Percentiles rank a stretch among this genome's conserved stretches.
Evolutionary conservation across 2,797 vertebrate species (phyloP).

Genomic region (Trachurus trachurus): DNA sequence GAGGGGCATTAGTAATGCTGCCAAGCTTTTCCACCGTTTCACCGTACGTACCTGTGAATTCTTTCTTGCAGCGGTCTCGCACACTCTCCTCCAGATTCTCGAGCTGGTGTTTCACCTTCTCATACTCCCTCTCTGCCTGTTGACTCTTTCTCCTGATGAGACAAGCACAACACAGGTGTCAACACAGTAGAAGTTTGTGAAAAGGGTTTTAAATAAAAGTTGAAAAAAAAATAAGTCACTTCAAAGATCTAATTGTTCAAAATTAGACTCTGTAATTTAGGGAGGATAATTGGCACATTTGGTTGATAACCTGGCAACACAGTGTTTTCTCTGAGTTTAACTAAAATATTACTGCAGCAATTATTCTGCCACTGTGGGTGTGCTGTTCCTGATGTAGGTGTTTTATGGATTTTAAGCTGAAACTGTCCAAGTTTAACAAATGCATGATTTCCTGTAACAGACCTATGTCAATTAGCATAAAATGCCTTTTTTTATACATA

Average conservation of each 20-base stretch:
- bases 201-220: not conserved
- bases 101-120: slow-evolving; percentile 97
- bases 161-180: not conserved
- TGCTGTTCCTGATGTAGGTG: not conserved
- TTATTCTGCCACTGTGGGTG: not conserved
- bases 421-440: not conserved
- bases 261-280: not conserved
- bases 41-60: slow-evolving; percentile 92
- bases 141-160: slow-evolving; percentile 93
- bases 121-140: slow-evolving; percentile 96
- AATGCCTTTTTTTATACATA: not conserved
- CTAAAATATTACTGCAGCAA: slow-evolving; percentile 7
- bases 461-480: not conserved
- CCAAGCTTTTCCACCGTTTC: slow-evolving; percentile 10
- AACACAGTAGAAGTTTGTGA: not conserved
- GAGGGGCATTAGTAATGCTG: slow-evolving; percentile 28
- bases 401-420: slow-evolving; percentile 29
- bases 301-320: not conserved
- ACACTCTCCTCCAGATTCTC: slow-evolving; percentile 98
- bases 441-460: not conserved
- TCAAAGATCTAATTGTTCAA: slow-evolving; percentile 7
- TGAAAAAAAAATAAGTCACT: not conserved
- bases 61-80: slow-evolving; percentile 98
- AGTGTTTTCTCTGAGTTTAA: not conserved
- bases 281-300: not conserved